Percentiles rank a stretch among this genome's conserved stretches.
Evolutionary conservation across 2,888 invertebrate species (phyloP).

Genomic region (Trypoxylon attenuatum): DNA sequence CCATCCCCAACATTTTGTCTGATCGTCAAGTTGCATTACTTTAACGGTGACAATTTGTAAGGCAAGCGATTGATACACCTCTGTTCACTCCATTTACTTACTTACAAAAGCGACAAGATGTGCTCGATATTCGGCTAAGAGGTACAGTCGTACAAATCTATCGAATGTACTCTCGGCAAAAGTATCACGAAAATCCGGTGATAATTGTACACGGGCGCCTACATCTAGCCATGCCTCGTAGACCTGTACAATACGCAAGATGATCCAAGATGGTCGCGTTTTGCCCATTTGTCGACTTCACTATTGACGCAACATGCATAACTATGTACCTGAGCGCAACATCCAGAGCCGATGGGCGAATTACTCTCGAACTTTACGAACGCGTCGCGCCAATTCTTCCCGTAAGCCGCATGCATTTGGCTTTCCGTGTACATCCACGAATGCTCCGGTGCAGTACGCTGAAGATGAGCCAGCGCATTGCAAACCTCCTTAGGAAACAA

Average conservation of each 20-base stretch:
- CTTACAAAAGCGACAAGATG: too few relatives aligned
- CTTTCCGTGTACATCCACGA: slow-evolving; percentile 71
- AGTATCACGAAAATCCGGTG: too few relatives aligned
- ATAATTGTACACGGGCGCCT: slow-evolving; percentile 27
- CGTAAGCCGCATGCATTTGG: slow-evolving; percentile 67
- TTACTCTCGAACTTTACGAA: slow-evolving; percentile 70
- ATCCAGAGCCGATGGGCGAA: slow-evolving; percentile 76
- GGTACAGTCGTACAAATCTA: too few relatives aligned
- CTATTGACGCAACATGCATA: neutral
- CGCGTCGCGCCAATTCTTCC: slow-evolving; percentile 67
- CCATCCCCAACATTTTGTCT: neutral
- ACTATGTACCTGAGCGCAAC: slow-evolving; percentile 75
- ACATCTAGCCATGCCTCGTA: slow-evolving; percentile 68
- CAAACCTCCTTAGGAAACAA: slow-evolving; percentile 75
- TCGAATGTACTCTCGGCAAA: too few relatives aligned
- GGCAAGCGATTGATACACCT: too few relatives aligned
- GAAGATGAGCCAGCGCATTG: slow-evolving; percentile 68
- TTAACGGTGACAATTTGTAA: too few relatives aligned
- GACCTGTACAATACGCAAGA: slow-evolving; percentile 57
- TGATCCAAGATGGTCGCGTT: neutral
- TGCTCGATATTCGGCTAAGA: too few relatives aligned
- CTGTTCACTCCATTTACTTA: too few relatives aligned
- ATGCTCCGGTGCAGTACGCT: slow-evolving; percentile 67
- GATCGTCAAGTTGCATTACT: too few relatives aligned
- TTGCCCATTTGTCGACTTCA: neutral